Evolutionary conservation across 2,797 vertebrate species (phyloP).

Genomic region (Spatula clypeata): DNA sequence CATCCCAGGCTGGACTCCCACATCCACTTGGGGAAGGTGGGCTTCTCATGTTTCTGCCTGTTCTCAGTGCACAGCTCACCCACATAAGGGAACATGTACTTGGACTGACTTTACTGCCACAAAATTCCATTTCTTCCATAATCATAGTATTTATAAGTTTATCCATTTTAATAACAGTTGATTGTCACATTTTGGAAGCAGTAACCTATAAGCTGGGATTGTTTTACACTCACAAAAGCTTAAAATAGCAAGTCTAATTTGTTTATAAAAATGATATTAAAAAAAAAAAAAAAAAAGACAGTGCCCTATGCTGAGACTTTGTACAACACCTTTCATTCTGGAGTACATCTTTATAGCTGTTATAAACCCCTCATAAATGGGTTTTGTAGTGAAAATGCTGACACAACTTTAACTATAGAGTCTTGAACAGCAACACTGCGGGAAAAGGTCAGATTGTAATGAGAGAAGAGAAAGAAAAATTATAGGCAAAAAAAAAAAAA

Average conservation of each 20-base stretch:
- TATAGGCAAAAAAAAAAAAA: not conserved
- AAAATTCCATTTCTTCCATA: not conserved
- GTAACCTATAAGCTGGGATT: conserved; percentile 57
- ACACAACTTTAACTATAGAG: conserved; percentile 53
- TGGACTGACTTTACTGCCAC: not conserved
- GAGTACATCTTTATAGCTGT: conserved; percentile 56
- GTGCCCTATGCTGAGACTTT: conserved; percentile 30
- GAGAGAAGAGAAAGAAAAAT: conserved; percentile 8
- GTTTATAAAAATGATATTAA: conserved; percentile 55
- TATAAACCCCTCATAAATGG: conserved; percentile 29
- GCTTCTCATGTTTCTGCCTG: not conserved
- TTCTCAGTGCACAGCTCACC: not conserved
- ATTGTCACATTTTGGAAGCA: conserved; percentile 34
- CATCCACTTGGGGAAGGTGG: not conserved
- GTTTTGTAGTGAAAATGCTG: conserved; percentile 55
- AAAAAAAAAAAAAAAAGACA: conserved; percentile 51
- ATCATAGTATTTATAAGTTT: conserved; percentile 3
- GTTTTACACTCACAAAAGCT: conserved; percentile 59
- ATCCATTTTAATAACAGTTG: conserved; percentile 52
- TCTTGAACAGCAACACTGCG: conserved; percentile 33
- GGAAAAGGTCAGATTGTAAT: conserved; percentile 33
- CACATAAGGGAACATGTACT: not conserved
- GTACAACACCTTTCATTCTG: conserved; percentile 22
- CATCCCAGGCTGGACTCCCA: not conserved
- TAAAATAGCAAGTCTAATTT: conserved; percentile 75